Conservation (phyloP, 2,888 invertebrate species). For the Andrena flavipes region DNA sequence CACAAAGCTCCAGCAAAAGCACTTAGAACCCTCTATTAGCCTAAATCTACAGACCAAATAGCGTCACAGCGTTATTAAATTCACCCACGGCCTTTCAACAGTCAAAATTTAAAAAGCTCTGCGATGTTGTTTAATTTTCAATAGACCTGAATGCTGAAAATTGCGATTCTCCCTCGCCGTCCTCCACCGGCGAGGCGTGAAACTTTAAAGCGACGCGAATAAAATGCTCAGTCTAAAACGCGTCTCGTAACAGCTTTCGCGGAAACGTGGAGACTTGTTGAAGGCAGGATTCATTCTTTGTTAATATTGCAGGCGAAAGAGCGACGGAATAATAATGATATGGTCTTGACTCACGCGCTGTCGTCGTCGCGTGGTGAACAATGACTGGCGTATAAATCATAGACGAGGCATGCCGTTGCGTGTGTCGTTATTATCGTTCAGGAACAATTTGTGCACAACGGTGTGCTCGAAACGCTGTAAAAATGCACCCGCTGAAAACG, state of each 20-base stretch:
- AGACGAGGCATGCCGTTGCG: conserved; percentile 58
- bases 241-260: not conserved
- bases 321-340: conserved; percentile 65
- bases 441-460: conserved; percentile 55
- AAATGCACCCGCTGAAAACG: conserved; percentile 31
- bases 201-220: not conserved
- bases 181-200: not conserved
- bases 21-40: too few relatives aligned
- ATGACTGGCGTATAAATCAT: conserved; percentile 68
- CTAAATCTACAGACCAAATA: too few relatives aligned
- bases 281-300: conserved; percentile 46
- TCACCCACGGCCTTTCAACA: not conserved
- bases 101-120: not conserved
- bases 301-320: conserved; percentile 54
- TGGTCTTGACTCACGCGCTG: conserved; percentile 58
- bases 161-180: not conserved
- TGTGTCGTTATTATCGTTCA: conserved; percentile 60
- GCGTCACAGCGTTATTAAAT: too few relatives aligned
- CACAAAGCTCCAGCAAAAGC: too few relatives aligned
- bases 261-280: conserved; percentile 54
- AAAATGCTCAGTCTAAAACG: not conserved
- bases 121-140: not conserved
- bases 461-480: conserved; percentile 35
- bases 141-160: not conserved
- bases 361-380: conserved; percentile 69